Percentiles rank a stretch among this genome's conserved stretches.
These are phyloP conservation scores for Synergus japonicus DNA, from an alignment of 2,888 invertebrate species.

Conservation along the genomic window DNA sequence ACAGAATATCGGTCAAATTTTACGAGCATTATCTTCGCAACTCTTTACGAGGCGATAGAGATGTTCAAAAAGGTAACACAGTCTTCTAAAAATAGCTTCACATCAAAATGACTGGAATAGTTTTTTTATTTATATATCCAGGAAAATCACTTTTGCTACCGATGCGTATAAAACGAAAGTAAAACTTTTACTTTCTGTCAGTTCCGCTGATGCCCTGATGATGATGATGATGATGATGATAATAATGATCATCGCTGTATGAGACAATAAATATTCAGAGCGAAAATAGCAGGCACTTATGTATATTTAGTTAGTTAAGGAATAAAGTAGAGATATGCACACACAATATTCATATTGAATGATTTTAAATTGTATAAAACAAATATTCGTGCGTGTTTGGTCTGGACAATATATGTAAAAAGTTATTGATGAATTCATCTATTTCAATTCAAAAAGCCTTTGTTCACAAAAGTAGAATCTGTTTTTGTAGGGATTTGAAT, in stretches of 20 bases:
- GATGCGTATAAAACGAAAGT: constrained; percentile 52
- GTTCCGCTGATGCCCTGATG: constrained; percentile 50
- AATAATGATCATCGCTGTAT: constrained; percentile 43
- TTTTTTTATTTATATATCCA: neutral
- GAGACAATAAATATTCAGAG: neutral
- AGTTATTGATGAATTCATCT: neutral
- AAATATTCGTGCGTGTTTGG: too few relatives aligned
- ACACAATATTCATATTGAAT: neutral
- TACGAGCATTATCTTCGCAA: neutral
- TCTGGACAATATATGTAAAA: neutral
- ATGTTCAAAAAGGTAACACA: neutral
- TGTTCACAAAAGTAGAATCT: neutral
- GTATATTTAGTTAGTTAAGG: constrained; percentile 19
- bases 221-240: constrained; percentile 22
- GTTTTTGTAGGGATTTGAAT: neutral
- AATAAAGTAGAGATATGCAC: neutral
- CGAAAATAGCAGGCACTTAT: constrained; percentile 12
- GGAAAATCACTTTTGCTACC: constrained; percentile 23
- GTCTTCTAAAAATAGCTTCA: neutral
- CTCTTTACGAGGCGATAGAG: constrained; percentile 12
- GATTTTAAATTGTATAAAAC: too few relatives aligned
- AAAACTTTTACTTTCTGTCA: constrained; percentile 62
- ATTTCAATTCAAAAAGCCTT: neutral
- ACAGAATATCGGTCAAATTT: neutral
- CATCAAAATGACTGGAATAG: too few relatives aligned